phyloP scores from a whole-genome alignment of 2,888 invertebrate genomes.

The Sisyra nigra region DNA sequence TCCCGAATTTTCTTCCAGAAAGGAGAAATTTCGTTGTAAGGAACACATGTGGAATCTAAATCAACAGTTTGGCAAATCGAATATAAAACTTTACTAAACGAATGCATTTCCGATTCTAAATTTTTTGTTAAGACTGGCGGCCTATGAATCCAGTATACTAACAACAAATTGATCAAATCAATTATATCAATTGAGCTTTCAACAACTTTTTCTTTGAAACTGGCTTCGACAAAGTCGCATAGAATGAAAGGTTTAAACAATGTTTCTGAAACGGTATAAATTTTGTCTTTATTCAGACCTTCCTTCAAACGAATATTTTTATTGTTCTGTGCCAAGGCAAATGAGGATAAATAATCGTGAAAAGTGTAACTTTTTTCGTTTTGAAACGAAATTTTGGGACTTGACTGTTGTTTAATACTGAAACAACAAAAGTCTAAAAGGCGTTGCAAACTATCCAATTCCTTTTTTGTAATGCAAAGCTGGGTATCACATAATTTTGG shows the following conservation, averaged over 20 bases:
- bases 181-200: constrained; percentile 36
- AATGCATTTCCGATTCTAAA: constrained; percentile 44
- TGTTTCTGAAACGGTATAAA: constrained; percentile 24
- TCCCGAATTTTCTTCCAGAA: constrained; percentile 75
- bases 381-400: constrained; percentile 39
- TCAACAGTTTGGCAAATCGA: constrained; percentile 46
- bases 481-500: constrained; percentile 14
- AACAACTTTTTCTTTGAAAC: constrained; percentile 16
- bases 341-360: constrained; percentile 37
- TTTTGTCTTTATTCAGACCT: constrained; percentile 22
- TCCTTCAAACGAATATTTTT: constrained; percentile 27
- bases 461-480: constrained; percentile 31
- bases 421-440: constrained; percentile 33
- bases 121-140: constrained; percentile 28
- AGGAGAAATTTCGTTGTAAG: constrained; percentile 51
- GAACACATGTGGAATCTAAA: constrained; percentile 37
- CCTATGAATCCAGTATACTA: constrained; percentile 55
- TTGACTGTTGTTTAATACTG: constrained; percentile 24
- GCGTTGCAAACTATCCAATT: constrained; percentile 45
- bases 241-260: constrained; percentile 22
- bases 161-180: constrained; percentile 52
- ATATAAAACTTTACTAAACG: constrained; percentile 45
- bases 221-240: constrained; percentile 15
- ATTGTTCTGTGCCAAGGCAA: constrained; percentile 22
- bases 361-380: constrained; percentile 31